phyloP scores from a whole-genome alignment of 2,113 vertebrate species.

The Crypturellus undulatus region DNA sequence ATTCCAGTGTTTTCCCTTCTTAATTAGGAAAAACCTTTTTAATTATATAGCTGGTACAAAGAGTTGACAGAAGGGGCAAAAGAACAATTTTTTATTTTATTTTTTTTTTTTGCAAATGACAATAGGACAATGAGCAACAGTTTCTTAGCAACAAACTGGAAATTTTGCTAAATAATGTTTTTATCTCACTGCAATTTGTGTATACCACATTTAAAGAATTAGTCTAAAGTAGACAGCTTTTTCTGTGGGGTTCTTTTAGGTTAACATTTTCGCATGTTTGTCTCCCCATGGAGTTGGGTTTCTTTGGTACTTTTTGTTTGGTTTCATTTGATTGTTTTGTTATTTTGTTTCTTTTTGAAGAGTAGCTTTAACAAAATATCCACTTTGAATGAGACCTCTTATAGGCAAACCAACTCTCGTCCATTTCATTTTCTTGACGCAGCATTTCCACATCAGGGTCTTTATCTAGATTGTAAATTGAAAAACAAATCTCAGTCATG shows the following conservation, averaged over 20 bases:
- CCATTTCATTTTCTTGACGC: not conserved
- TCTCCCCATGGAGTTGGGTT: not conserved
- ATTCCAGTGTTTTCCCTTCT: not conserved
- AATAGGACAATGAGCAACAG: slow-evolving; percentile 52
- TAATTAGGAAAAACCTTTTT: not conserved
- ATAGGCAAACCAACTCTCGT: not conserved
- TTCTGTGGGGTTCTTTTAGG: not conserved
- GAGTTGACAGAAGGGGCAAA: slow-evolving; percentile 38
- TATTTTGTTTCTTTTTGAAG: not conserved
- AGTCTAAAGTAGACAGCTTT: slow-evolving; percentile 17
- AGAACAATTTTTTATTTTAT: slow-evolving; percentile 48
- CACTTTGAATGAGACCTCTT: not conserved
- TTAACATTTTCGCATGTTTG: not conserved
- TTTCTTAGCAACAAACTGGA: slow-evolving; percentile 78
- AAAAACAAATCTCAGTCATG: not conserved
- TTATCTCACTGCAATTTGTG: not conserved
- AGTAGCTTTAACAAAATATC: not conserved
- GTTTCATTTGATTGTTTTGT: too few relatives aligned
- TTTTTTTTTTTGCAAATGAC: not conserved
- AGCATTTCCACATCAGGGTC: not conserved
- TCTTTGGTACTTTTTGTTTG: too few relatives aligned
- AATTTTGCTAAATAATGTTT: slow-evolving; percentile 45
- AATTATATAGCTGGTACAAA: slow-evolving; percentile 32
- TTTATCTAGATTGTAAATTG: not conserved
- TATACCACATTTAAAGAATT: not conserved